Conservation (phyloP, 2,797 vertebrate species). For the Ciconia nigra region DNA sequence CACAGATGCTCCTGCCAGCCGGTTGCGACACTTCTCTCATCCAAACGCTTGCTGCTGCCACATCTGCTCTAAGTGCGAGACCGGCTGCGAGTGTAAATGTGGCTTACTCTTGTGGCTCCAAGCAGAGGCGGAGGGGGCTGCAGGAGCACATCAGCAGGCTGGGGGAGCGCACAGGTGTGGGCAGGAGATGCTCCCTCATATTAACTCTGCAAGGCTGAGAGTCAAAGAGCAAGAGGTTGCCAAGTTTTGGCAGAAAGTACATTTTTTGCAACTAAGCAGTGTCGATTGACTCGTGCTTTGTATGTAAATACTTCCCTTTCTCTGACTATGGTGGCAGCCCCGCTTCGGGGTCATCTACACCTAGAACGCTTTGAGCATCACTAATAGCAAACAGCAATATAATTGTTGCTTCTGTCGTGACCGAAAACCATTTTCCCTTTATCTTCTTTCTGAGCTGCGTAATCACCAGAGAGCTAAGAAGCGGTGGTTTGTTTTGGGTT, state of each 20-base stretch:
- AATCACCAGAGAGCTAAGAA: background rate
- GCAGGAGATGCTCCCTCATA: background rate
- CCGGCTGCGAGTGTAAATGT: accelerated
- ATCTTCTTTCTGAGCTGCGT: background rate
- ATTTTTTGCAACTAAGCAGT: background rate
- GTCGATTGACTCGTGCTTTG: background rate
- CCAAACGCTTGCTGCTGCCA: background rate
- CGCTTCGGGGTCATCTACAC: background rate
- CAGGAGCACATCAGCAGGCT: accelerated
- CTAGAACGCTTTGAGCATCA: background rate
- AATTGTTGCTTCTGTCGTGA: background rate
- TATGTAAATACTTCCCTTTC: background rate
- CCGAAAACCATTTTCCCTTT: background rate
- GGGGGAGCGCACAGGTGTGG: background rate
- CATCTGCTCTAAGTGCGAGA: background rate
- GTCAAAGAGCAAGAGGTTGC: background rate
- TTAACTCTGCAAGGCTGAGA: background rate
- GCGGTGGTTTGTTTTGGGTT: no score
- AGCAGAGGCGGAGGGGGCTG: background rate
- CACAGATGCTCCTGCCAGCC: background rate
- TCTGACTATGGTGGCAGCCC: background rate
- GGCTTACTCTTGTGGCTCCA: background rate
- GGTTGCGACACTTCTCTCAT: background rate
- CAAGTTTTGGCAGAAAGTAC: background rate
- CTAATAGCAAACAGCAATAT: background rate